phyloP scores from a whole-genome alignment of 2,888 invertebrate species.

The Cephus sareptanus region DNA sequence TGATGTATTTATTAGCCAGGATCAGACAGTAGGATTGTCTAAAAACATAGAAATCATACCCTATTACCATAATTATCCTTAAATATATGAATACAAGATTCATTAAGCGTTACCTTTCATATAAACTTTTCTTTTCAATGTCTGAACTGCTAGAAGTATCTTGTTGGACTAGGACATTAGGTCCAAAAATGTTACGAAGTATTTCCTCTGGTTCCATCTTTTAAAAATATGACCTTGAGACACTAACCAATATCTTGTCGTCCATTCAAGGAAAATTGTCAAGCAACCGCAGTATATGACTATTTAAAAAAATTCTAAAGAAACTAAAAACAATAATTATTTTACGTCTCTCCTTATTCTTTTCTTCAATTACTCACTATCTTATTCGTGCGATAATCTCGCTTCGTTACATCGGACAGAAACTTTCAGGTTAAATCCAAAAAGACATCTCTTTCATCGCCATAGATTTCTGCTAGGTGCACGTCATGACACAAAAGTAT shows the following conservation, averaged over 20 bases:
- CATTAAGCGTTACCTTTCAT: constrained; percentile 29
- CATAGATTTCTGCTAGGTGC: not conserved
- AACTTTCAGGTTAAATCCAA: not conserved
- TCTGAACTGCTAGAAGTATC: constrained; percentile 26
- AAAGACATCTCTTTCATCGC: not conserved
- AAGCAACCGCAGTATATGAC: not conserved
- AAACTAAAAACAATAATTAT: not conserved
- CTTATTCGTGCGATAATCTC: not conserved
- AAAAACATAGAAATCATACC: not conserved
- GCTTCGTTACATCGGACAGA: not conserved
- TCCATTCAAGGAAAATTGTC: not conserved
- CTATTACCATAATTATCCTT: not conserved
- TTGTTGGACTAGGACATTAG: constrained; percentile 21
- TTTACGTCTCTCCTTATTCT: not conserved
- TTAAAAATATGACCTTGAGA: not conserved
- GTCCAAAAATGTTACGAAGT: constrained; percentile 44
- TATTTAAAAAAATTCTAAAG: not conserved
- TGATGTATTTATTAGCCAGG: constrained; percentile 42
- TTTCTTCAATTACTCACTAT: not conserved
- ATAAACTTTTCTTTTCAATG: constrained; percentile 29
- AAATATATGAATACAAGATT: not conserved
- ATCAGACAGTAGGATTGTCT: constrained; percentile 26
- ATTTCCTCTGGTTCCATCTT: constrained; percentile 47
- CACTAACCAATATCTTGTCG: not conserved
- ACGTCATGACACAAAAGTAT: not conserved